Evolutionary conservation across 2,888 invertebrate species (phyloP).

Genomic region (Drosophila atripex): DNA sequence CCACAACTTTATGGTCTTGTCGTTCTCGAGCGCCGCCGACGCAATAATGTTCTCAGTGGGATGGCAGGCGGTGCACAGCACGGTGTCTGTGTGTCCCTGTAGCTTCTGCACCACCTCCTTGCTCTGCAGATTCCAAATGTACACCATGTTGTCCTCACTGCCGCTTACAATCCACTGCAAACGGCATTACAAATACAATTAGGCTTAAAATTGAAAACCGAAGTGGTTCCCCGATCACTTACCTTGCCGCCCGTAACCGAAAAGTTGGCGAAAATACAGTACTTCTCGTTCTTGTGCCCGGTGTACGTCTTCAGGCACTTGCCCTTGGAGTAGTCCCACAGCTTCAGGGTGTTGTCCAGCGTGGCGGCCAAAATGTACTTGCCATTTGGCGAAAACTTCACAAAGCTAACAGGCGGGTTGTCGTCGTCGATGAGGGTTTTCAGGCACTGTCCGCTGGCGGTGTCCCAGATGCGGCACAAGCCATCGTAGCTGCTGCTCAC

Average conservation of each 20-base stretch:
- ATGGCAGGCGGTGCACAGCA: slow-evolving; percentile 99
- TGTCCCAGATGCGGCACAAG: slow-evolving; percentile 99
- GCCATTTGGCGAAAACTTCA: slow-evolving; percentile 99
- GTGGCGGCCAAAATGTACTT: slow-evolving; percentile 99
- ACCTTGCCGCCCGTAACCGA: slow-evolving; percentile 99
- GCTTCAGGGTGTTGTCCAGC: slow-evolving; percentile 97
- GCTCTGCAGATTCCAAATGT: slow-evolving; percentile 99
- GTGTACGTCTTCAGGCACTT: slow-evolving; percentile 99
- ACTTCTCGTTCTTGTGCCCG: slow-evolving; percentile 99
- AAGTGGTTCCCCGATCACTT: slow-evolving; percentile 53
- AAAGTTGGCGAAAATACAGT: slow-evolving; percentile 99
- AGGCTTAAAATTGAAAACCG: background rate
- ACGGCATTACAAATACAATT: background rate
- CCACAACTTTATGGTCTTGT: slow-evolving; percentile 99
- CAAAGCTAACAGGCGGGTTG: slow-evolving; percentile 99
- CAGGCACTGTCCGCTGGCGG: slow-evolving; percentile 98
- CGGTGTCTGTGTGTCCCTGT: slow-evolving; percentile 97
- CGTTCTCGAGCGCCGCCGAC: slow-evolving; percentile 98
- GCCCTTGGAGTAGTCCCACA: slow-evolving; percentile 99
- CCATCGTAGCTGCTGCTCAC: slow-evolving; percentile 99
- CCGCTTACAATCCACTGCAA: slow-evolving; percentile 99
- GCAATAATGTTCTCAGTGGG: slow-evolving; percentile 99
- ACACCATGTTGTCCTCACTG: slow-evolving; percentile 99
- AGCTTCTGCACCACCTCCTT: slow-evolving; percentile 99
- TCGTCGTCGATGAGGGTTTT: slow-evolving; percentile 99